A percentile compares a stretch with the other conserved stretches of the same genome.
Conservation (phyloP, 2,113 vertebrate species). For the Triplophysa tibetana region DNA sequence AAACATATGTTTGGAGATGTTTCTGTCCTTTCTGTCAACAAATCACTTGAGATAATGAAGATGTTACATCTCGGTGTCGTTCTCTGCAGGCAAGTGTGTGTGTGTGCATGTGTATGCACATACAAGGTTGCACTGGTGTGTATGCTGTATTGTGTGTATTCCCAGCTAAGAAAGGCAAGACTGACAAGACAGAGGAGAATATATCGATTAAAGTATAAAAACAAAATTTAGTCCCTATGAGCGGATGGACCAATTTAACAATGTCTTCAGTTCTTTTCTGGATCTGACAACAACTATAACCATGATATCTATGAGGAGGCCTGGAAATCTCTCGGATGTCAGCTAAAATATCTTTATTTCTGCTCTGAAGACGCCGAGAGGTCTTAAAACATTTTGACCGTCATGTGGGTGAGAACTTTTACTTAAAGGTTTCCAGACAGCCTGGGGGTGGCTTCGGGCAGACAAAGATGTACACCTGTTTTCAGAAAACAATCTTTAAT, state of each 20-base stretch:
- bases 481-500: neutral
- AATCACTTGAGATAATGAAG: slow-evolving; percentile 5
- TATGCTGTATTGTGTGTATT: slow-evolving; percentile 1
- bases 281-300: too few relatives aligned
- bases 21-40: slow-evolving; percentile 20
- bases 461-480: neutral
- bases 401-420: too few relatives aligned
- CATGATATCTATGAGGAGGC: too few relatives aligned
- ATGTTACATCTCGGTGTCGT: neutral
- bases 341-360: too few relatives aligned
- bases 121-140: neutral
- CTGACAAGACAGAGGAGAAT: too few relatives aligned
- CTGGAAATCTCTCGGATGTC: too few relatives aligned
- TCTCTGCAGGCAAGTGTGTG: neutral
- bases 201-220: too few relatives aligned
- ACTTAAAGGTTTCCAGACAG: neutral
- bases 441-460: slow-evolving; percentile 9
- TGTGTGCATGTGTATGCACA: neutral
- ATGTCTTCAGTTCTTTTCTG: too few relatives aligned
- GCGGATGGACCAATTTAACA: too few relatives aligned
- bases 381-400: too few relatives aligned
- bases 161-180: neutral
- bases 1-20: slow-evolving; percentile 35
- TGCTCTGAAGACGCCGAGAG: too few relatives aligned
- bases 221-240: too few relatives aligned